Conservation (phyloP, 2,888 invertebrate species). For the Serrognathus titanus region DNA sequence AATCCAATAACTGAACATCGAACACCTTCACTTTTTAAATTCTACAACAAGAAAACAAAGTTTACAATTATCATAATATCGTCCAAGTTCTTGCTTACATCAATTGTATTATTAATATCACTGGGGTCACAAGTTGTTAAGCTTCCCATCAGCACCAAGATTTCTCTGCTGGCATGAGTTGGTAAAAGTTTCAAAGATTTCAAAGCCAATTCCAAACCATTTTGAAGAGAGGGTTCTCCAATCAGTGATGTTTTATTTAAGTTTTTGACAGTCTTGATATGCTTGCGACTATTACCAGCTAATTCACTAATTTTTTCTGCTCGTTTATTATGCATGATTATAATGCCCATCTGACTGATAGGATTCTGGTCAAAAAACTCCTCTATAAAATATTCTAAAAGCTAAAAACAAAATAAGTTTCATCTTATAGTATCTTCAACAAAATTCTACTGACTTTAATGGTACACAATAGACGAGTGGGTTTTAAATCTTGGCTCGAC, state of each 20-base stretch:
- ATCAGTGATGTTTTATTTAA: slow-evolving; percentile 65
- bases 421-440: not conserved
- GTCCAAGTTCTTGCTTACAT: slow-evolving; percentile 50
- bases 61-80: not conserved
- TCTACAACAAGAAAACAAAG: slow-evolving; percentile 46
- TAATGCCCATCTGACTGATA: slow-evolving; percentile 92
- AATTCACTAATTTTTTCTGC: slow-evolving; percentile 91
- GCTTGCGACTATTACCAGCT: slow-evolving; percentile 80
- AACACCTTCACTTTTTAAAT: slow-evolving; percentile 74
- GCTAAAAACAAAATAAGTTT: slow-evolving; percentile 53
- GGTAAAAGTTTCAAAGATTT: slow-evolving; percentile 85
- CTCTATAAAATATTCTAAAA: slow-evolving; percentile 89
- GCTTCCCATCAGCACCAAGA: slow-evolving; percentile 88
- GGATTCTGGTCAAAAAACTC: slow-evolving; percentile 99
- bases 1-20: slow-evolving; percentile 93
- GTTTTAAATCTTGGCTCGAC: slow-evolving; percentile 93
- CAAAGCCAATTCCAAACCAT: slow-evolving; percentile 85
- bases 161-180: slow-evolving; percentile 91
- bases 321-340: slow-evolving; percentile 87
- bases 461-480: slow-evolving; percentile 82
- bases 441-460: slow-evolving; percentile 63
- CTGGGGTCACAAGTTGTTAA: slow-evolving; percentile 96
- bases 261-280: slow-evolving; percentile 66
- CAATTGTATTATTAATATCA: slow-evolving; percentile 81
- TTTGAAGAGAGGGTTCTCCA: slow-evolving; percentile 96